Evolutionary conservation across 2,797 vertebrate species (phyloP).

Genomic region (Galago senegalensis): DNA sequence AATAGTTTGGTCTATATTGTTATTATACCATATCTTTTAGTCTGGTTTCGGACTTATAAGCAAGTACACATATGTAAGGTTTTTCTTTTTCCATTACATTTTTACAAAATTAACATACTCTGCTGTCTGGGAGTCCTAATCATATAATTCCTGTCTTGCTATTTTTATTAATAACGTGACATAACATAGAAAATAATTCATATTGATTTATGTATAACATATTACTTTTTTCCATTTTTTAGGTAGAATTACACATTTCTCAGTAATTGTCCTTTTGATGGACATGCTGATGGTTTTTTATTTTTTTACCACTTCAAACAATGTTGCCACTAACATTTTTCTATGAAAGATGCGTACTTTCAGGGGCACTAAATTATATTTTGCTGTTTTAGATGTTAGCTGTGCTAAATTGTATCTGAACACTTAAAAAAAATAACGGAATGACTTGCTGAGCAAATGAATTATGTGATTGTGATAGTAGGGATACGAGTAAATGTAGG

Average conservation of each 20-base stretch:
- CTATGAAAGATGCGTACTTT: background rate
- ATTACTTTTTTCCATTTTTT: background rate
- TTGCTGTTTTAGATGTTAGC: background rate
- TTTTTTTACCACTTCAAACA: background rate
- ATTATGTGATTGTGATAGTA: background rate
- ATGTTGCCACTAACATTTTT: background rate
- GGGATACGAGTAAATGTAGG: background rate
- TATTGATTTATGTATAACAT: background rate
- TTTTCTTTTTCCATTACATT: background rate
- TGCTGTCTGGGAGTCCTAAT: no score
- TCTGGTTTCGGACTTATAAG: background rate
- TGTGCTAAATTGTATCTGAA: background rate
- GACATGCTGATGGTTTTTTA: background rate
- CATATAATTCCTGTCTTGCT: background rate
- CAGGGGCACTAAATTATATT: background rate
- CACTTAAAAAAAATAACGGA: background rate
- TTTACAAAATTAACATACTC: background rate
- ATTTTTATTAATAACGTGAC: background rate
- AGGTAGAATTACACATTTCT: background rate
- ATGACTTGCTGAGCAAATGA: background rate
- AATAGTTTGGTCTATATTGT: background rate
- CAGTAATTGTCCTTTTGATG: background rate
- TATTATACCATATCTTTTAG: background rate
- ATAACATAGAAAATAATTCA: background rate
- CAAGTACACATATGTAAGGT: background rate